These are phyloP conservation scores for Champsocephalus gunnari DNA, from an alignment of 2,797 vertebrate species.

Conservation along the genomic window DNA sequence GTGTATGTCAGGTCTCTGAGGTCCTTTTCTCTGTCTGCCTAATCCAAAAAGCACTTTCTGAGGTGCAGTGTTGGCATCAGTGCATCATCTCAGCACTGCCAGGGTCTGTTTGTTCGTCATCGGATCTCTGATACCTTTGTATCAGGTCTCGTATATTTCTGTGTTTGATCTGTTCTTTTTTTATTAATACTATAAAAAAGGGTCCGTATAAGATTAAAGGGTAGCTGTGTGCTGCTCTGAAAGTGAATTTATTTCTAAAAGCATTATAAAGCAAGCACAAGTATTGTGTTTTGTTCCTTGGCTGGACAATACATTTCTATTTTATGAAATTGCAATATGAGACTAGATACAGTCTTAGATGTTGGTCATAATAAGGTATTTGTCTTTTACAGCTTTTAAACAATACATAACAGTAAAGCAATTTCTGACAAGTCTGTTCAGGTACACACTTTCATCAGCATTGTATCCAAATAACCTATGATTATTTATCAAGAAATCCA, in stretches of 20 bases:
- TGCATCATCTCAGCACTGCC: slow-evolving; percentile 54
- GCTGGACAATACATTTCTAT: no score
- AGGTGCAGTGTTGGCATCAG: slow-evolving; percentile 67
- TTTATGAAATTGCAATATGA: no score
- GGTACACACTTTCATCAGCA: no score
- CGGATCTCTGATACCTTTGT: slow-evolving; percentile 65
- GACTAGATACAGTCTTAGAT: no score
- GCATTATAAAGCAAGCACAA: not conserved
- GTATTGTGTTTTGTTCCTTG: no score
- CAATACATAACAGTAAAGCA: no score
- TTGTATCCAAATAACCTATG: no score
- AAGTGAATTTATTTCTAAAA: slow-evolving; percentile 10
- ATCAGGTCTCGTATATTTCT: slow-evolving; percentile 26
- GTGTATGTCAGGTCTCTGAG: slow-evolving; percentile 78
- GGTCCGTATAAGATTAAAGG: not conserved
- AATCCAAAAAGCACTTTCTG: slow-evolving; percentile 72
- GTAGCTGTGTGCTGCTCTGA: not conserved
- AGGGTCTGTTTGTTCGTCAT: slow-evolving; percentile 47
- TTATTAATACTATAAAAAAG: slow-evolving; percentile 28
- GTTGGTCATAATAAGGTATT: no score
- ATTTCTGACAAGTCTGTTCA: no score
- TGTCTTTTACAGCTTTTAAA: slow-evolving; percentile 8
- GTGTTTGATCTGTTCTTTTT: slow-evolving; percentile 39
- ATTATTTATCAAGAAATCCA: no score
- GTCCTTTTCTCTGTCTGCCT: slow-evolving; percentile 68